Evolutionary conservation across 1,140 invertebrate genomes (phyloP), one percentile per base, ranked within the genome.

Genomic region (Ylistrum balloti): DNA sequence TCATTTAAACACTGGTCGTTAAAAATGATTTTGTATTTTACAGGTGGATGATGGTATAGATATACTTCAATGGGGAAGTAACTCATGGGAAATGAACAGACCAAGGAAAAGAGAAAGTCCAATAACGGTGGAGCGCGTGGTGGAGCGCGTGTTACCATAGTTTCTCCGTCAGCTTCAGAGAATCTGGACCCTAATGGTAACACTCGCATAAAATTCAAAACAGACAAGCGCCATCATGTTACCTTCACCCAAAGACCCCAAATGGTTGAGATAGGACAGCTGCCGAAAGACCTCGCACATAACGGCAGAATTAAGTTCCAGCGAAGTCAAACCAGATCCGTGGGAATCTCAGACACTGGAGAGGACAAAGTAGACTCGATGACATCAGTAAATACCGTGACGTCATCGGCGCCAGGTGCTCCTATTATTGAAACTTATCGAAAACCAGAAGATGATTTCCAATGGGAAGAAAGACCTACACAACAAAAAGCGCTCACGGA

Each of bases 241-340:
- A 91, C 90, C 15, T 91, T 85, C n/a, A 91, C 88, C 11, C n/a
- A 48, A 3, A 86, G 85, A 22, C 90, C 90, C 0, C 88, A 89
- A 87, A 89, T 91, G 90, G 34, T 87, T 0, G 89, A 85, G 17
- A 33, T 89, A 32, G 90, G 90, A 11, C 41, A 89, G 87, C 28
- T 91, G 0, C 45, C 48, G n/a, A 45, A 33, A 33, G 90, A 86
- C 22, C 85, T 87, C 20, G 20, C 34, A 22, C 34, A 56, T 32
- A 48, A 88, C 15, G 3, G 33, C n/a, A 74, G n/a, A 74, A 28
- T 74, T 28, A 88, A 88, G 32, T 88, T 28, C 41, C 35, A 45
- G 32, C 34, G 87, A 7, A 88, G 87, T 88, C 38, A 41, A n/a
- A 41, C 38, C 10, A 20, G 38, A 15, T 28, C 9, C 34, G 33